Conservation (phyloP, 2,888 invertebrate genomes). For the Diaperis boleti region DNA sequence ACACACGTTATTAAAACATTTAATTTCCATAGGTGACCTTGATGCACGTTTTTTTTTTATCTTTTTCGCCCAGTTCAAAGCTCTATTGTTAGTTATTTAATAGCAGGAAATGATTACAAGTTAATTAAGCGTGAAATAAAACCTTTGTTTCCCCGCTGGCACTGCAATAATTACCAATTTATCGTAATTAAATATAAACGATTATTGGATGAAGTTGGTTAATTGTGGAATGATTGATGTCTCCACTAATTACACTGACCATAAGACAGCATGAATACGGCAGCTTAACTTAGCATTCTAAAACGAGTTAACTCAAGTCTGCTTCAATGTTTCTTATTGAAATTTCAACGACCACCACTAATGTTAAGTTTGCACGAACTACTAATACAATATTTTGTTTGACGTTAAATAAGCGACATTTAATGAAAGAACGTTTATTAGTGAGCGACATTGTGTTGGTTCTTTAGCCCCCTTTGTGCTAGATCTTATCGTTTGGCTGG, state of each 20-base stretch:
- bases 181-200: neutral
- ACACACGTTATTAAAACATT: too few relatives aligned
- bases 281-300: too few relatives aligned
- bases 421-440: neutral
- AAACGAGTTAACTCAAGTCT: too few relatives aligned
- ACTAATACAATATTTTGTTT: too few relatives aligned
- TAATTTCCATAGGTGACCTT: too few relatives aligned
- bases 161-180: neutral
- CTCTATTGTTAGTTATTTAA: neutral
- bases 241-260: neutral
- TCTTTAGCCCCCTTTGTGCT: neutral
- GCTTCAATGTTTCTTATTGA: too few relatives aligned
- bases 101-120: neutral
- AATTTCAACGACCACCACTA: too few relatives aligned
- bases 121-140: conserved; percentile 14
- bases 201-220: neutral
- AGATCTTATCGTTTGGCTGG: neutral
- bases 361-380: too few relatives aligned
- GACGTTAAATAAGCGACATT: too few relatives aligned
- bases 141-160: neutral
- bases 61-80: neutral
- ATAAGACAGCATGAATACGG: too few relatives aligned
- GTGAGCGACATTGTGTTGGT: neutral
- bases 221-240: neutral
- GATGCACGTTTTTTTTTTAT: too few relatives aligned